These are phyloP conservation scores for Phasianus colchicus DNA, from an alignment of 2,113 vertebrate genomes.

Conservation along the genomic window DNA sequence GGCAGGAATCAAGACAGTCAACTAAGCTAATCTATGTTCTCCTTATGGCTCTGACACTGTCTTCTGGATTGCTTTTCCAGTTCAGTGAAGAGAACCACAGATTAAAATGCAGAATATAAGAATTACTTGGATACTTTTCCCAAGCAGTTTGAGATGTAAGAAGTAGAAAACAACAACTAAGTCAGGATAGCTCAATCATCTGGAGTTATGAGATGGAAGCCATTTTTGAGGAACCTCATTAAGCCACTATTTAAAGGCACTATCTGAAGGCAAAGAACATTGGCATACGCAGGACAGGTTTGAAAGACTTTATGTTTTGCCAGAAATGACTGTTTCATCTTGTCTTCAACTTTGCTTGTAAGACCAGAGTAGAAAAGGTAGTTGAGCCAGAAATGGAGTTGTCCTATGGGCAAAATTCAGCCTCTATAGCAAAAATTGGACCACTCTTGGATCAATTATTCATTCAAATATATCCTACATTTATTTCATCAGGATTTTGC, in stretches of 20 bases:
- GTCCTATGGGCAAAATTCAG: conserved; percentile 21
- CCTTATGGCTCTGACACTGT: not conserved
- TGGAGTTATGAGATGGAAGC: not conserved
- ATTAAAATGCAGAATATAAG: not conserved
- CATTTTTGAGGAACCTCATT: not conserved
- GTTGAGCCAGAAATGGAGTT: conserved; percentile 7
- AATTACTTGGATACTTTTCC: not conserved
- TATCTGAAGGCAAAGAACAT: not conserved
- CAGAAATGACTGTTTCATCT: conserved; percentile 3
- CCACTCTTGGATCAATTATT: not conserved
- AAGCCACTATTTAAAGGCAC: not conserved
- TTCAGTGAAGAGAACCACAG: not conserved
- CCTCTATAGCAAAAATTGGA: conserved; percentile 17
- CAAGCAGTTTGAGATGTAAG: not conserved
- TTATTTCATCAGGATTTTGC: not conserved
- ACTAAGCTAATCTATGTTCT: not conserved
- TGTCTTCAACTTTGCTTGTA: not conserved
- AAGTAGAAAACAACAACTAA: not conserved
- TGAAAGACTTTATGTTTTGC: not conserved
- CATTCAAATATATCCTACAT: not conserved
- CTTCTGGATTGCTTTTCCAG: not conserved
- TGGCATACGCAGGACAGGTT: not conserved
- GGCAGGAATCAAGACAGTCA: not conserved
- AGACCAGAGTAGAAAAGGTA: not conserved
- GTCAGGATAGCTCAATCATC: not conserved